Evolutionary conservation across 2,797 vertebrate genomes (phyloP).

Genomic region (Poecilia velifera): DNA sequence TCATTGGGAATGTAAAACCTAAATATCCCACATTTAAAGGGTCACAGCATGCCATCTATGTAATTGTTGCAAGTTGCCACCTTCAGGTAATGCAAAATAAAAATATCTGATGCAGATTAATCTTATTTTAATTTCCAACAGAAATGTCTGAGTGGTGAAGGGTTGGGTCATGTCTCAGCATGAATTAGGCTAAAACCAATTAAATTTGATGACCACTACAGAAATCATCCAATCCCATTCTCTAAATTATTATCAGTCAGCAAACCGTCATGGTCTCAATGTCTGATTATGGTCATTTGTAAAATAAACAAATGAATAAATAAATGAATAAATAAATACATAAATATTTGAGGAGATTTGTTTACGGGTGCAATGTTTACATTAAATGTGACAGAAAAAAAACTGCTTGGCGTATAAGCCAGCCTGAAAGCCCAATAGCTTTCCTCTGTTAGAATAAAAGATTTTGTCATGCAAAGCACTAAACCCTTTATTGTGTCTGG

Average conservation of each 20-base stretch:
- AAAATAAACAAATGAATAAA: constrained; percentile 3
- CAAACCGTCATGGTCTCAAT: constrained; percentile 48
- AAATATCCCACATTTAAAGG: neutral
- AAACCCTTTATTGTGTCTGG: constrained; percentile 60
- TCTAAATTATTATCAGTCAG: constrained; percentile 32
- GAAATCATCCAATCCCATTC: constrained; percentile 26
- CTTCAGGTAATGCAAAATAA: neutral
- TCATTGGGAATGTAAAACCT: neutral
- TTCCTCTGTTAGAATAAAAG: constrained; percentile 59
- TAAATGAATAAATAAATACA: constrained; percentile 3
- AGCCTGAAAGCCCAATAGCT: constrained; percentile 13
- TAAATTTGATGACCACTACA: neutral
- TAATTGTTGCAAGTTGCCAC: neutral
- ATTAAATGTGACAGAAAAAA: constrained; percentile 20
- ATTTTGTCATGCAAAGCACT: constrained; percentile 50
- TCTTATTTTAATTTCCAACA: neutral
- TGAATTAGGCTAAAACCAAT: neutral
- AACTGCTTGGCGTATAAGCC: constrained; percentile 11
- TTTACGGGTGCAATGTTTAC: constrained; percentile 69
- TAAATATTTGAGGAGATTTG: constrained; percentile 22
- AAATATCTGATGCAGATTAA: neutral
- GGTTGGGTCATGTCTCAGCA: constrained; percentile 7
- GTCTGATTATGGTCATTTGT: constrained; percentile 25
- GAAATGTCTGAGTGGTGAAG: constrained; percentile 2
- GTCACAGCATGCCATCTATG: neutral